Base-by-base conservation (phyloP, 2,888 invertebrate genomes). In the Dryobotodes eremita region DNA sequence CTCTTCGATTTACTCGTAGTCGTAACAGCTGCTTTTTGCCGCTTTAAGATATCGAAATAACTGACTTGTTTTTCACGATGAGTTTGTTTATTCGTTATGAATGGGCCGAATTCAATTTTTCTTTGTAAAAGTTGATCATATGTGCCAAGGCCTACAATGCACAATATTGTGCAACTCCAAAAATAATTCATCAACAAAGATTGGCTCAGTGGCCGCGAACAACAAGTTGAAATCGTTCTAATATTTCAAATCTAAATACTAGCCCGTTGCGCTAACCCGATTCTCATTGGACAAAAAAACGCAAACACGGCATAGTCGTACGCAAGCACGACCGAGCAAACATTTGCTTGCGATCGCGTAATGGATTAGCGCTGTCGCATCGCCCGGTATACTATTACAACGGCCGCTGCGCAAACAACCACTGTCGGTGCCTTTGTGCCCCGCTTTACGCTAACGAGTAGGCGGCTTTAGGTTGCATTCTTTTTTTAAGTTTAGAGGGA, bases 361-460 rank as follows among this genome's bases (percentile, higher is more conserved):
- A 95, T 94, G 95, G 95, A 94, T 94, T 94, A 94, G 94, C 92
- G 92, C 82, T 94, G 94, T 95, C 90, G 91, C 92, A 88, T 83
- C 90, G 91, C 87, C 88, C 87, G 90, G 92, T 92, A 90, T 94
- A 89, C 90, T 90, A 90, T 94, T 94, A 92, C 94, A 90, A 87
- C 83, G 86, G 80, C 86, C 86, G 89, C 82, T 90, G 89, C 85
- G 68, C 92, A 92, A 92, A 93, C 91, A 92, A 87, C 77, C 89
- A 84, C 81, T 76, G 83, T 83, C 90, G 91, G 89, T 84, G 86
- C 88, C 91, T 91, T 92, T 91, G 89, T 84, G 78, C 53, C 72
- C 68, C 73, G 77, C 79, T 80, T 68, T 75, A 77, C 59, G 80
- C 65, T 74, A 15, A 65, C 76, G 71, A 82, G 72, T 66, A 71